Evolutionary conservation across 2,797 vertebrate genomes (phyloP).

Genomic region (Bucorvus abyssinicus): DNA sequence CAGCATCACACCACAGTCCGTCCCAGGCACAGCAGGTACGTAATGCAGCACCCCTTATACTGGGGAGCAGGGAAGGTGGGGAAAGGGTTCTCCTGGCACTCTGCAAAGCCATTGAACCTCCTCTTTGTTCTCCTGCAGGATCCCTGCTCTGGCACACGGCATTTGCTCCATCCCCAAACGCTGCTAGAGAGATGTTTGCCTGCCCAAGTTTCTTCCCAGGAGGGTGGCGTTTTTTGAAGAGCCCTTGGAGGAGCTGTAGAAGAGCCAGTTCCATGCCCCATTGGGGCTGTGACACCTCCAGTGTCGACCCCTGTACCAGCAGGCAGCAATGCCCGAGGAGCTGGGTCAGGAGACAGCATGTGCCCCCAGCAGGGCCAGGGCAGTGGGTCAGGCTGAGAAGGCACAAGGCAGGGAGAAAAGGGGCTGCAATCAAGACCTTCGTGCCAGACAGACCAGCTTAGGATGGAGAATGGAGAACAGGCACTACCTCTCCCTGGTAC

Average conservation of each 20-base stretch:
- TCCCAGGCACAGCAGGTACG: background rate
- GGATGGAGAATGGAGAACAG: background rate
- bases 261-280: background rate
- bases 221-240: conserved; percentile 5
- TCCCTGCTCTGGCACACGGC: background rate
- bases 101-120: background rate
- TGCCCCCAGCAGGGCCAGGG: background rate
- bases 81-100: background rate
- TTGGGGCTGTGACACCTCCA: background rate
- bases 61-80: background rate
- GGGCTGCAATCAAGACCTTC: background rate
- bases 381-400: background rate
- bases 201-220: conserved; percentile 18
- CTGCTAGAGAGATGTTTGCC: conserved; percentile 61
- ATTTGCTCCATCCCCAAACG: background rate
- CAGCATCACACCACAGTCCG: background rate
- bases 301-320: fast-evolving
- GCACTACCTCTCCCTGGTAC: background rate
- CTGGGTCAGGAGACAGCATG: fast-evolving
- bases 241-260: background rate
- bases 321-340: background rate
- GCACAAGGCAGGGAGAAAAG: fast-evolving
- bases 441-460: background rate
- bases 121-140: conserved; percentile 67
- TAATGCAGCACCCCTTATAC: background rate